Evolutionary conservation across 2,113 vertebrate genomes (phyloP), one percentile per base, ranked within the genome.

Genomic region (Edolisoma coerulescens): DNA sequence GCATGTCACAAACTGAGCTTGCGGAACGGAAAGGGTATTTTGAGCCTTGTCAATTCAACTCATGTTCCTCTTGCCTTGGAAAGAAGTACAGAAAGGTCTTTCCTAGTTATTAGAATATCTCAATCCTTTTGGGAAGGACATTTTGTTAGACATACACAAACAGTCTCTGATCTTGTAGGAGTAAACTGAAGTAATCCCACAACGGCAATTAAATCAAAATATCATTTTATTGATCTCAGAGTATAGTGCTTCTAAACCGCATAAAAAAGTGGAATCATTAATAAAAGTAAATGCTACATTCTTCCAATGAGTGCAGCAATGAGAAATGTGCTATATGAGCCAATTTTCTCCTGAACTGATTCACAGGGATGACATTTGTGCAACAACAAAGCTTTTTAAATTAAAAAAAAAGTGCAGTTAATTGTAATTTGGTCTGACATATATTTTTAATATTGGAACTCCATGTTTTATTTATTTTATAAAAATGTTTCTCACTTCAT

Each of bases 201-300:
- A 76, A 60, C 2, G 3, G 69, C 76, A 93, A 90, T 94, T 92
- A 95, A 87, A 91, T 84, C 57, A 6, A 97, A 96, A 95, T 90
- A 90, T 76, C 60, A 85, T 94, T 97, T 92, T 96, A 95, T 78
- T 96, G 77, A 96, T 96, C 83, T 92, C 57, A 89, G 82, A 94
- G 68, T 85, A 70, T 16, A 87, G 42, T 41, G 19, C 84, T 96
- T 95, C 80, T 93, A 77, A 87, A 65, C 60, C 91, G 56, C 56
- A 95, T 97, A 56, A 94, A 94, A 96, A 96, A 91, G 61, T 45
- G 26, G 69, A 88, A 94, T 96, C 39, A 91, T 96, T 96, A 92
- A 93, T 92, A 92, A 93, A 97, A 94, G 60, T 75, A 95, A 97
- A 96, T 57, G 41, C 57, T 94, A 78, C 57, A 45, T 74, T 81